Evolutionary conservation across 1,140 invertebrate species (phyloP).

Genomic region (Semibalanus balanoides): DNA sequence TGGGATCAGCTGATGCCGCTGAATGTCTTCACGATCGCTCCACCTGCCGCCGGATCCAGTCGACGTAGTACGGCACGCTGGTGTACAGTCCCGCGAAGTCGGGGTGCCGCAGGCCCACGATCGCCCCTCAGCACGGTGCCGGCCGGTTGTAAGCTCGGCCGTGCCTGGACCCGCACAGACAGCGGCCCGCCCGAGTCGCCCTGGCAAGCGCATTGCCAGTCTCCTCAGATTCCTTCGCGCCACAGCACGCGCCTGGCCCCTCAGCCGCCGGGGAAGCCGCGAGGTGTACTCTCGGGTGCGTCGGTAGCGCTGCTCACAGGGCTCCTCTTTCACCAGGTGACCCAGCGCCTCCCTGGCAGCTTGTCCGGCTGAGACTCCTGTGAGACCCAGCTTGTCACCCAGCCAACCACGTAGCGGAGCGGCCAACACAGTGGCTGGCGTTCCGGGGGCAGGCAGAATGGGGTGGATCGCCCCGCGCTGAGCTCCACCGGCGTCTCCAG

Average conservation of each 20-base stretch:
- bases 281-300: not conserved
- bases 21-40: no score
- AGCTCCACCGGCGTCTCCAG: not conserved
- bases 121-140: slow-evolving; percentile 90
- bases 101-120: slow-evolving; percentile 47
- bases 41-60: not conserved
- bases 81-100: not conserved
- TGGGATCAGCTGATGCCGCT: no score
- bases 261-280: not conserved
- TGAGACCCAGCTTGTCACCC: not conserved
- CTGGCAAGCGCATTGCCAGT: slow-evolving; percentile 33
- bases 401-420: not conserved
- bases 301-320: not conserved
- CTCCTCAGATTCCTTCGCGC: not conserved
- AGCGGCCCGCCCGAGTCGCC: slow-evolving; percentile 85
- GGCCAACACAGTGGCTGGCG: not conserved
- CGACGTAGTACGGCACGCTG: no score
- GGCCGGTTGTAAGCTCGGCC: slow-evolving; percentile 71
- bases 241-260: not conserved
- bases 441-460: not conserved
- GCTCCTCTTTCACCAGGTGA: no score
- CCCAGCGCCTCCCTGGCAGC: not conserved
- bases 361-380: not conserved
- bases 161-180: slow-evolving; percentile 62
- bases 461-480: not conserved